Evolutionary conservation across 2,888 invertebrate genomes (phyloP), one percentile per base, ranked within the genome.

Genomic region (Himalopsyche anomala): DNA sequence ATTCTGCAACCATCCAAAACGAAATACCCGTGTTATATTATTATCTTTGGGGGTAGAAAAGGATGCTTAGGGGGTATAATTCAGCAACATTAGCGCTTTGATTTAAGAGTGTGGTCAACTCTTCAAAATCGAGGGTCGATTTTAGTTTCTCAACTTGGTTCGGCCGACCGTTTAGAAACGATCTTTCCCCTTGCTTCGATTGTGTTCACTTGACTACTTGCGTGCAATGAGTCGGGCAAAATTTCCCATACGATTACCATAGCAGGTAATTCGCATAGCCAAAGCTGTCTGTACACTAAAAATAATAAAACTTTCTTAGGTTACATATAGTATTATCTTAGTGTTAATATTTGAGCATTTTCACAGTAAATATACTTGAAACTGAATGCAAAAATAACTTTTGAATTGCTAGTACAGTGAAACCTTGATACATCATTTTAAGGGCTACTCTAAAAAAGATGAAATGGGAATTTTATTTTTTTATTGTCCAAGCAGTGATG

Each of bases 91-190:
- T 62, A 62, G 62, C 62, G 62, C 19, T 62, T 62, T 62, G 62
- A 62, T 62, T 62, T 62, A 62, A 62, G 62, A 62, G 62, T 62
- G 62, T 62, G 62, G 62, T 62, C 62, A 62, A 19, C 62, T 62
- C 62, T 19, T 62, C 62, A 62, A 62, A 62, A 62, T 62, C 62
- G 62, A 19, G 62, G 62, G 62, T 62, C 19, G 62, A 62, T 62
- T 62, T 62, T 62, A 19, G 62, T 62, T 62, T 62, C 62, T 62
- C 62, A 62, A 62, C 62, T 62, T 19, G 8, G 19, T 19, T 19
- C 62, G 5, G 28, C 62, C 19, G 62, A 62, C 62, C 62, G 62
- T 15, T 62, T 62, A 62, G 62, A 62, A 62, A 6, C 28, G 11
- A 19, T 15, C 4, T 62, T 19, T 62, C 62, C 62, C 62, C 28